A percentile compares a stretch with the other conserved stretches of the same genome.
Evolutionary conservation across 2,113 vertebrate genomes (phyloP).

Genomic region (Protomyctophum bolini): DNA sequence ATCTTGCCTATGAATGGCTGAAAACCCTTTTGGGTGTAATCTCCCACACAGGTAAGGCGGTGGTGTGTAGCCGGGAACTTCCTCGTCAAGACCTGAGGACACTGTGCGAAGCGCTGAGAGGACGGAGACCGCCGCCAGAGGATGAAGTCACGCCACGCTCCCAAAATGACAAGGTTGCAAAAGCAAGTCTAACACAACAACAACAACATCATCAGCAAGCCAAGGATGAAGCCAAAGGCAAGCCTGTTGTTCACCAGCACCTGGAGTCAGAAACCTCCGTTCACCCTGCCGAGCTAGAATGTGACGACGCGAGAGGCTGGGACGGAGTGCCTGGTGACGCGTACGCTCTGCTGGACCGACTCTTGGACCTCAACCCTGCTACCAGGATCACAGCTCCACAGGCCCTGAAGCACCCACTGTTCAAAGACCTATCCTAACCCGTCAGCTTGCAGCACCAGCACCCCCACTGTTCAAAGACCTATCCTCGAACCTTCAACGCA

Average conservation of each 20-base stretch:
- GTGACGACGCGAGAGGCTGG: conserved; percentile 81
- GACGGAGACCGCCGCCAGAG: conserved; percentile 46
- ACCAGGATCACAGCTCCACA: conserved; percentile 89
- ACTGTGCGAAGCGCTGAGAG: conserved; percentile 90
- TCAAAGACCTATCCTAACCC: conserved; percentile 72
- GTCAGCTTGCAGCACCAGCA: no score
- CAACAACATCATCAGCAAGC: neutral
- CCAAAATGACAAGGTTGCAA: neutral
- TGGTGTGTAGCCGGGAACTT: conserved; percentile 91
- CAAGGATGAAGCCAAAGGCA: conserved; percentile 4
- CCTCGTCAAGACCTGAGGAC: conserved; percentile 88
- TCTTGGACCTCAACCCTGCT: conserved; percentile 92
- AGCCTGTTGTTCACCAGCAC: neutral
- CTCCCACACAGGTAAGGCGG: conserved; percentile 84
- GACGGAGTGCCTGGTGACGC: conserved; percentile 86
- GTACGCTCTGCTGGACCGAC: conserved; percentile 91
- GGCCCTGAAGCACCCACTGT: conserved; percentile 88
- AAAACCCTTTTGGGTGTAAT: neutral
- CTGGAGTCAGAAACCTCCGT: neutral
- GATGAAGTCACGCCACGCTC: conserved; percentile 36
- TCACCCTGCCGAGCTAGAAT: neutral
- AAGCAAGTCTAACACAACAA: neutral
- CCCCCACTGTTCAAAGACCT: no score
- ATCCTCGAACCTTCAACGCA: no score
- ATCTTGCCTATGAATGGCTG: no score